Base-by-base conservation (phyloP, 2,888 invertebrate species). In the Nebria salina region DNA sequence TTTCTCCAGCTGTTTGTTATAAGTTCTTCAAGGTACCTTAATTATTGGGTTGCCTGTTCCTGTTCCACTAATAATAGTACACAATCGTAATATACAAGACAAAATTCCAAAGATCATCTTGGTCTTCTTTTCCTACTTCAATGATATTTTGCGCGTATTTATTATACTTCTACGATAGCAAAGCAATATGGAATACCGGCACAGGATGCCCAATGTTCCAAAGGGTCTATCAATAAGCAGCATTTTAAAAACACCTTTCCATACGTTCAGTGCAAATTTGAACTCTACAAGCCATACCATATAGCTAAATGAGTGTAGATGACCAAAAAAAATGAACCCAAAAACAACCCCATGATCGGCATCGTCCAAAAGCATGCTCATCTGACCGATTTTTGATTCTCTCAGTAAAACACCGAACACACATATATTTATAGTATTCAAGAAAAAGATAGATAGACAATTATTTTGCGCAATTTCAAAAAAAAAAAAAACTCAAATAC, bases 371-470 rank as follows among this genome's bases (percentile, higher is more conserved):
- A 20, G 13, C 26, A 26, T 26, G 26, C 68, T 26, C 9, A 26
- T 26, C 13, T 20, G 7, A 68, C 26, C 20, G 26, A 68, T 34
- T 34, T 34, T 34, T 9, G 26, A 68, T 11, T 25, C n/a, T 7
- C 25, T 25, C 13, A 68, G 68, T 11, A 68, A 68, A 68, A 68
- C 68, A 68, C 68, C 68, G 68, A 7, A 68, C 68, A 68, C 5
- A 68, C 68, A 68, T 68, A n/a, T 68, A 68, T 68, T 26, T 25
- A 68, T 68, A 68, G 68, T 68, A 68, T 0, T 25, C 20, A 26
- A 25, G 20, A 68, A 68, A n/a, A 26, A 68, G 68, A 65, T 68
- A 68, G 68, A 68, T 13, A n/a, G 13, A 54, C 54, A 54, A 13
- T 54, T 54, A 54, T 54, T 11, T 54, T 54, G 54, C 54, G 54